Base-by-base conservation (phyloP, 2,797 vertebrate species). In the Euthynnus affinis region DNA sequence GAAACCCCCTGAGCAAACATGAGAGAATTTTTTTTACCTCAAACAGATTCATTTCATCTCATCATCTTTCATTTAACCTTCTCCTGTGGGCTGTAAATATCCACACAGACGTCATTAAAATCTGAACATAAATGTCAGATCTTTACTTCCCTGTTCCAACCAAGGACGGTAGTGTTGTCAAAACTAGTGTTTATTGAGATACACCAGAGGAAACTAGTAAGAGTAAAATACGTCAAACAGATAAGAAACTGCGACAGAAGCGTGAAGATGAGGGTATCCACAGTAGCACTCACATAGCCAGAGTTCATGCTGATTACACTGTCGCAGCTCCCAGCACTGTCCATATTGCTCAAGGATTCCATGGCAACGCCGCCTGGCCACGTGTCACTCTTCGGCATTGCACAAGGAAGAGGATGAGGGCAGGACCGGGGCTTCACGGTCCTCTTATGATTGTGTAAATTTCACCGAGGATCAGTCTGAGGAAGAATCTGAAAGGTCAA, bases 261-360 rank as follows among this genome's bases (percentile, higher is more conserved):
- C 48, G 12, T 0, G 65, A 74, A 74, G 32, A 44, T 23, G 23
- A 80, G 49, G 52, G 27, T 37, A 49, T 60, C 15, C 48, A 34
- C 34, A 49, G 74, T 22, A 48, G 49, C 80, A 95, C 95, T 95
- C 87, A 96, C 96, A 69, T 51, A 93, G 86, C 84, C 92, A 85
- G 98, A 97, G 89, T 95, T 91, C 2, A 83, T 73, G 93, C 97
- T 98, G 93, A 93, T 94, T 89, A 96, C 95, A 78, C 96, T 97
- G 95, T 98, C 96, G 2, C 91, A 94, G 96, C 97, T 98, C 85
- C 96, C 92, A 46, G 94, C 73, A 74, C 92, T 96, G 88, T 95
- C 93, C 88, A 95, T 92, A 52, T 90, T 90, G 84, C 88, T 93
- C 86, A 86, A 80, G 0, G 96, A 77, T 83, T 96, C 94, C 72